These are phyloP conservation scores for Halcyon senegalensis DNA, from an alignment of 2,113 vertebrate species.

Conservation along the genomic window DNA sequence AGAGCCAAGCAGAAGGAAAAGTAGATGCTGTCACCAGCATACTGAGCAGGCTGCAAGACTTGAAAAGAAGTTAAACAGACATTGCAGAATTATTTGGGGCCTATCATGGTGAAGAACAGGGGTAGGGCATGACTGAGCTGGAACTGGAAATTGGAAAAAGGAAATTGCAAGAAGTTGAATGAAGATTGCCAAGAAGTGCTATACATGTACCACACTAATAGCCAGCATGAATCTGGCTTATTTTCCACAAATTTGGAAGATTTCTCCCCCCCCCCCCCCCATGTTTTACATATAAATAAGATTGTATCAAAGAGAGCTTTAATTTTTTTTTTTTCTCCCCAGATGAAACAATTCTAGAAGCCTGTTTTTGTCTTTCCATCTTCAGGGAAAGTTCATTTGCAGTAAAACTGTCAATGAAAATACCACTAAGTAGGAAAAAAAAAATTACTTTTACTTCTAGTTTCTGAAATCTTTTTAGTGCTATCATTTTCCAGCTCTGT, in stretches of 20 bases:
- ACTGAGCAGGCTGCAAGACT: background rate
- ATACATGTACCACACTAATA: background rate
- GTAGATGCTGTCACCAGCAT: background rate
- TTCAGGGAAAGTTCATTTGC: background rate
- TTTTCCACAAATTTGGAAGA: background rate
- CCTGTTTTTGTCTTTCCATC: background rate
- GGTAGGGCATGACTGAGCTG: background rate
- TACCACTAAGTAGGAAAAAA: background rate
- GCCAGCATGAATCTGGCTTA: background rate
- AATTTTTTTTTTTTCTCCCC: background rate
- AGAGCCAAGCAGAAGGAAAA: background rate
- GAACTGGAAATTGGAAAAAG: background rate
- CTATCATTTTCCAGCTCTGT: background rate
- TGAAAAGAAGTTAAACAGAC: background rate
- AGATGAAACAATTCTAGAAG: background rate
- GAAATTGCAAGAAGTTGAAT: background rate
- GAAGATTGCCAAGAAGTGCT: background rate
- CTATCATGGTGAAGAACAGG: background rate
- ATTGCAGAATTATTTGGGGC: background rate
- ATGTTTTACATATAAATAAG: no score
- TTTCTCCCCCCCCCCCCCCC: no score
- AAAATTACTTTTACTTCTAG: background rate
- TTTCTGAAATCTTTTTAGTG: background rate
- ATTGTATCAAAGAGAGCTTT: background rate
- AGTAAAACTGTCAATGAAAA: background rate